A percentile compares a stretch with the other conserved stretches of the same genome.
Conservation (phyloP, 2,797 vertebrate species). For the Eidolon dupreanum region DNA sequence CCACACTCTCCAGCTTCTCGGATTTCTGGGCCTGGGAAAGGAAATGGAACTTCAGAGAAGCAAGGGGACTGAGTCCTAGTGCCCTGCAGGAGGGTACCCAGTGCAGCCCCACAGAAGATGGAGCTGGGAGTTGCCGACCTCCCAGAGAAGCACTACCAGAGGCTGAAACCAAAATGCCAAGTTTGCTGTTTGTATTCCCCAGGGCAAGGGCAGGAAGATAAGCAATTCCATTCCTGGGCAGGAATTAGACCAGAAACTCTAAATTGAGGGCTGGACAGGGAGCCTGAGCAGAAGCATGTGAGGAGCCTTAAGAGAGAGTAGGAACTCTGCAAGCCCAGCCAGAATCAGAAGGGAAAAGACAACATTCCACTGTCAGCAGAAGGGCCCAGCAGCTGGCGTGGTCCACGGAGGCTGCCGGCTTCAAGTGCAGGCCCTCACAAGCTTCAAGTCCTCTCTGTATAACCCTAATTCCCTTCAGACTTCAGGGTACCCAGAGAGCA, state of each 20-base stretch:
- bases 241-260: conserved; percentile 68
- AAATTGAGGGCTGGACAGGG: background rate
- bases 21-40: background rate
- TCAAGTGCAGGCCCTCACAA: background rate
- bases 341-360: background rate
- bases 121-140: background rate
- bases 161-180: conserved; percentile 14
- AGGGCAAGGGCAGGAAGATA: background rate
- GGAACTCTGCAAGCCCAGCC: background rate
- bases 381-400: rapidly evolving
- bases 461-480: background rate
- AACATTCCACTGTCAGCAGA: background rate
- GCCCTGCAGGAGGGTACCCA: rapidly evolving
- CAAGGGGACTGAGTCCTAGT: background rate
- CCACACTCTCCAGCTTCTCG: background rate
- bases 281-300: background rate
- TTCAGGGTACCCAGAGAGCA: background rate
- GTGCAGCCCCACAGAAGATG: background rate
- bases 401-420: background rate
- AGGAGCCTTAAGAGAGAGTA: background rate
- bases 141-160: background rate
- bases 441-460: background rate
- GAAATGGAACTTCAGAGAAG: background rate
- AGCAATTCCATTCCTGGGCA: background rate
- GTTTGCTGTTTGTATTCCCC: conserved; percentile 13